Conservation (phyloP, 2,888 invertebrate genomes). For the Ormia ochracea region DNA sequence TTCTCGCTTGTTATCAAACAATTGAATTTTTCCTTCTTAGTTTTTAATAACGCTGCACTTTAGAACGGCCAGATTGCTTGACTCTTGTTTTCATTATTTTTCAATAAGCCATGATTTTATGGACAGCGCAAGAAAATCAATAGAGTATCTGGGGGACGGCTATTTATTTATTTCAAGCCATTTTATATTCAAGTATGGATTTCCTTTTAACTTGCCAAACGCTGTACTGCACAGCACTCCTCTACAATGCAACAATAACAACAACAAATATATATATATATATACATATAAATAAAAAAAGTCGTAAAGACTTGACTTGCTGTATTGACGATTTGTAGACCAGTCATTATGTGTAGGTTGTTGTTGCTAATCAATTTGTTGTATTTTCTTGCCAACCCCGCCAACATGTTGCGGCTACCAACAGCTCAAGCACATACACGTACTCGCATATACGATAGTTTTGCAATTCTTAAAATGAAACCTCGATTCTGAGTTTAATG, state of each 20-base stretch:
- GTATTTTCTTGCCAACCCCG: conserved; percentile 31
- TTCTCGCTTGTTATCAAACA: too few relatives aligned
- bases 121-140: conserved; percentile 30
- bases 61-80: too few relatives aligned
- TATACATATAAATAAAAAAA: too few relatives aligned
- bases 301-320: conserved; percentile 44
- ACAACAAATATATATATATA: neutral
- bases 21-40: too few relatives aligned
- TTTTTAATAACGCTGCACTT: too few relatives aligned
- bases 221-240: too few relatives aligned
- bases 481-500: conserved; percentile 47
- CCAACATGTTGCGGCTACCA: conserved; percentile 27
- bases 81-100: conserved; percentile 56
- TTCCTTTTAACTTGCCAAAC: conserved; percentile 22
- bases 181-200: neutral
- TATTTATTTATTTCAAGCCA: conserved; percentile 37
- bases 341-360: conserved; percentile 37
- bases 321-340: conserved; percentile 28
- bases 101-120: neutral
- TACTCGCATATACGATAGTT: neutral
- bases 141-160: conserved; percentile 30
- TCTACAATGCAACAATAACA: neutral
- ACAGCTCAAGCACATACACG: conserved; percentile 1
- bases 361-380: conserved; percentile 63
- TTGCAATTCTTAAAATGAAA: neutral